Conservation (phyloP, 2,113 vertebrate species). For the Zapornia atra region DNA sequence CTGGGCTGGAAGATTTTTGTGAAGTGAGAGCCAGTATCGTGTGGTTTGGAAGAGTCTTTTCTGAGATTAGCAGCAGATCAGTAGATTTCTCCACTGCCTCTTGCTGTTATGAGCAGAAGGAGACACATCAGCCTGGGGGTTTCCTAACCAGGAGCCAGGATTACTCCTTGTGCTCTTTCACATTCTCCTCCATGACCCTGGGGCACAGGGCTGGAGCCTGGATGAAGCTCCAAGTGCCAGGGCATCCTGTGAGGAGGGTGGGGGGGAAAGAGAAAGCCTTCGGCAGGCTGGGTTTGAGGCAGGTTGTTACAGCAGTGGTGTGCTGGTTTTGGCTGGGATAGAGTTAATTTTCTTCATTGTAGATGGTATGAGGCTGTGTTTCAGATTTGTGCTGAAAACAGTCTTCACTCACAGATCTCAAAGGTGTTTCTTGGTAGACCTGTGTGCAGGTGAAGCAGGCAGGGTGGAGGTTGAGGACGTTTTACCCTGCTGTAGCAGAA, state of each 20-base stretch:
- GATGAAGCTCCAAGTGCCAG: background rate
- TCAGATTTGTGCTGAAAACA: too few species aligned
- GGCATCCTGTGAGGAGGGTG: background rate
- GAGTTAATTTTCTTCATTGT: too few species aligned
- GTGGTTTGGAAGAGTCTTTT: constrained; percentile 46
- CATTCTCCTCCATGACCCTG: background rate
- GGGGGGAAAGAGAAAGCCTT: background rate
- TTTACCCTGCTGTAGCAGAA: background rate
- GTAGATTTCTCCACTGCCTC: constrained; percentile 9
- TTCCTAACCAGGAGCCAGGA: background rate
- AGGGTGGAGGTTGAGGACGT: background rate
- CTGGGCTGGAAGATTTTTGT: constrained; percentile 4
- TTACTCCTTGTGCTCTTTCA: background rate
- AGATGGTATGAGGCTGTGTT: too few species aligned
- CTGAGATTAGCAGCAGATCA: constrained; percentile 27
- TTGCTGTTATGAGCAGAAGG: background rate
- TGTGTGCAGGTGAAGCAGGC: background rate
- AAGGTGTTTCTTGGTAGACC: background rate
- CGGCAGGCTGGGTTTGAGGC: rapidly evolving
- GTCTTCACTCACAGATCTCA: background rate
- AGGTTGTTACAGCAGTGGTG: too few species aligned
- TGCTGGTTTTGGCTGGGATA: too few species aligned
- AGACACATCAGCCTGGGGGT: background rate
- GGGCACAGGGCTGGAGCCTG: rapidly evolving
- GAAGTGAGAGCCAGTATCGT: background rate